Evolutionary conservation across 2,113 vertebrate genomes (phyloP), one percentile per base, ranked within the genome.

Genomic region (Nycticryphes semicollaris): DNA sequence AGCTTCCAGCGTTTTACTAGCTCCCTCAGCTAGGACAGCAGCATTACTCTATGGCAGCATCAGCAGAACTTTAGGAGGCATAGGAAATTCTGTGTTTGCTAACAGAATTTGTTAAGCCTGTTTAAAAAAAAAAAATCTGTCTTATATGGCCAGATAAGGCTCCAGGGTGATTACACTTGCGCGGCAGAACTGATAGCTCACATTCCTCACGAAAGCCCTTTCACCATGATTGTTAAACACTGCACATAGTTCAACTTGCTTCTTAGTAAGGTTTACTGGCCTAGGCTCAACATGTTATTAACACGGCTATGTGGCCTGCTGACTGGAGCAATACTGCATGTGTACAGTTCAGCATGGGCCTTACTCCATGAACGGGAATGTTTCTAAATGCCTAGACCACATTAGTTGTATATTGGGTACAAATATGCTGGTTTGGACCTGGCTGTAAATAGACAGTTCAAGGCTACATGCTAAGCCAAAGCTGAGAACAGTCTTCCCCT

Each of bases 361-460:
- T 57, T 56, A 10, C 20, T 84, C 17, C 43, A 54, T 20, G 25
- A 73, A 43, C 50, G 67, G 8, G 12, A 60, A 31, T 12, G 39
- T 59, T 92, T 84, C 64, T 70, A 81, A 92, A 67, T 59, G 18
- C 6, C 25, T 83, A 84, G 77, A 86, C 70, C 25, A 56, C 21
- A 15, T 56, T 47, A 63, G 37, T 41, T 84, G 31, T 16, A 30
- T 50, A 50, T 50, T 90, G n/a, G 76, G 28, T 86, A 77, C 54
- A n/a, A 84, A 81, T 70, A 67, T 14, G 18, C 24, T 47, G 23
- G 2, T 81, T 93, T 81, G 60, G 37, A 87, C 78, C 47, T 63
- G 62, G 31, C 41, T 81, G 51, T 92, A 95, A 94, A 84, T 63
- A 85, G 50, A 77, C 33, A 74, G 54, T 79, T 93, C 79, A 96